Conservation (phyloP, 2,888 invertebrate genomes). For the Theristus sp. region DNA sequence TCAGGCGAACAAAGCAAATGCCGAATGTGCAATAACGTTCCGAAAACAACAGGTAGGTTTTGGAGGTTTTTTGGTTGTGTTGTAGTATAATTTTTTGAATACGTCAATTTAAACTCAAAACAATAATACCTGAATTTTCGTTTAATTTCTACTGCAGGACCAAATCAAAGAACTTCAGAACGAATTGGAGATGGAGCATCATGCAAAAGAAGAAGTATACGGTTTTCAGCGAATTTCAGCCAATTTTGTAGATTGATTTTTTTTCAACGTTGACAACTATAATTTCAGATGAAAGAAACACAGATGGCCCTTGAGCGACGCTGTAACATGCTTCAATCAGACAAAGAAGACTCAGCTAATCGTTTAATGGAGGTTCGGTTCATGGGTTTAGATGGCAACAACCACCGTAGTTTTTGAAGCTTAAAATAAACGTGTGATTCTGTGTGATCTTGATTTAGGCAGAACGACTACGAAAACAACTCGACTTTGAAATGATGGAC, state of each 20-base stretch:
- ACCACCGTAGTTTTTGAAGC: too few species aligned
- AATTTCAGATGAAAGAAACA: constrained; percentile 23
- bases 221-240: neutral
- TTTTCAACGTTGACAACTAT: neutral
- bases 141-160: constrained; percentile 43
- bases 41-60: constrained; percentile 38
- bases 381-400: too few species aligned
- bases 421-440: too few species aligned
- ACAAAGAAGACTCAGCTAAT: neutral
- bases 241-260: neutral
- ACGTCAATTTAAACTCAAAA: too few species aligned
- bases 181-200: constrained; percentile 72
- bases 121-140: neutral
- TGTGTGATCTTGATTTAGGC: too few species aligned
- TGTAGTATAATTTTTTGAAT: too few species aligned
- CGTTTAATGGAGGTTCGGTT: neutral
- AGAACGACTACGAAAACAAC: constrained; percentile 56
- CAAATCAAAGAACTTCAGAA: constrained; percentile 52
- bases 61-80: too few species aligned
- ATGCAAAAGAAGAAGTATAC: neutral
- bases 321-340: neutral
- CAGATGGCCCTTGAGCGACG: constrained; percentile 12
- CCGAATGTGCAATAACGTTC: constrained; percentile 65
- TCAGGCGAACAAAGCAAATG: constrained; percentile 69
- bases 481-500: constrained; percentile 9